These are phyloP conservation scores for Rhagoletis pomonella DNA, from an alignment of 1,140 invertebrate genomes.

Conservation along the genomic window DNA sequence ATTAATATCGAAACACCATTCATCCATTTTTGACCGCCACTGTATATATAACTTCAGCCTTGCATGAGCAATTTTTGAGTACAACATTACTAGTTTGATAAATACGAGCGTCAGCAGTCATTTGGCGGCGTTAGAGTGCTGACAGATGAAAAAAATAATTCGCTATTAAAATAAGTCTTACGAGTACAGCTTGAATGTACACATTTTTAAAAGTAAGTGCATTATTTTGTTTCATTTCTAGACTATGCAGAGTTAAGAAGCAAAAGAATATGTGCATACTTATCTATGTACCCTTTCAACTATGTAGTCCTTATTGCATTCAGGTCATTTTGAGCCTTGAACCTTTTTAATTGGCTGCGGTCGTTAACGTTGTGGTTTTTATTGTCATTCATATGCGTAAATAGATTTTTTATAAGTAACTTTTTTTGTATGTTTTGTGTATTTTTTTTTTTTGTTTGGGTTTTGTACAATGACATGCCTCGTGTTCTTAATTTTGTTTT, in stretches of 20 bases:
- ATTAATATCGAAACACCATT: no score
- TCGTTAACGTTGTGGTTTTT: slow-evolving; percentile 29
- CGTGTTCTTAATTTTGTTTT: slow-evolving; percentile 32
- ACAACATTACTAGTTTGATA: no score
- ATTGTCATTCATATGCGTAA: neutral
- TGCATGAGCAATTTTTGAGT: no score
- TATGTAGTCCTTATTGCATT: neutral
- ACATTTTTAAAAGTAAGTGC: no score
- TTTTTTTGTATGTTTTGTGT: neutral
- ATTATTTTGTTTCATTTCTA: no score
- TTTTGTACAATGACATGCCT: neutral
- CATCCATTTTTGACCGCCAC: no score
- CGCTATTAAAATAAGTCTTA: no score
- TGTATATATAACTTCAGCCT: no score
- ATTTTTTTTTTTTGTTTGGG: neutral
- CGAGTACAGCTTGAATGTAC: neutral
- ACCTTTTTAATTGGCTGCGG: slow-evolving; percentile 46
- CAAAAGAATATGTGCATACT: neutral
- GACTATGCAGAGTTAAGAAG: neutral
- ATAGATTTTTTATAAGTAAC: neutral
- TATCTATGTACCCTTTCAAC: neutral
- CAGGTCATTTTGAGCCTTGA: neutral
- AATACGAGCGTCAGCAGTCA: no score
- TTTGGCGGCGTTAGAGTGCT: neutral
- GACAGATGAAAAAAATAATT: slow-evolving; percentile 2